A percentile compares a stretch with the other conserved stretches of the same genome.
Conservation (phyloP, 2,797 vertebrate genomes). For the Poeciliopsis paucimaculata region DNA sequence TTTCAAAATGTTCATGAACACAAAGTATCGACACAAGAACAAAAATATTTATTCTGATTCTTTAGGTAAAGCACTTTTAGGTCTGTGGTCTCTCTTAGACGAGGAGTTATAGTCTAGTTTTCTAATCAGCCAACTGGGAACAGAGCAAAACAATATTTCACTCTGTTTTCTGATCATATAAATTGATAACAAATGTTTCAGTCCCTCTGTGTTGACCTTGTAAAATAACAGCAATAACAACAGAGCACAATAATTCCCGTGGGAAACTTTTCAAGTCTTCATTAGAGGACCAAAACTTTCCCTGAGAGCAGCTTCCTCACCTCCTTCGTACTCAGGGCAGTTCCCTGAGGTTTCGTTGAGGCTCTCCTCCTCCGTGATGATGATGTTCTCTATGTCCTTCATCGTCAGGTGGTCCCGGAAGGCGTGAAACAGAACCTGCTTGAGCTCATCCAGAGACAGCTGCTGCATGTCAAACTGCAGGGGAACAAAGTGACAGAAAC, state of each 20-base stretch:
- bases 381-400: conserved; percentile 99
- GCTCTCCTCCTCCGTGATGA: conserved; percentile 98
- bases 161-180: neutral
- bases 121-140: neutral
- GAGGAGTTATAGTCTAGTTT: neutral
- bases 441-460: conserved; percentile 97
- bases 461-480: conserved; percentile 98
- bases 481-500: conserved; percentile 49
- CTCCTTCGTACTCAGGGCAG: conserved; percentile 97
- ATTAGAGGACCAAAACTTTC: conserved; percentile 12
- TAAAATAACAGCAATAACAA: neutral
- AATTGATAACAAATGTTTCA: neutral
- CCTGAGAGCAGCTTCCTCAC: conserved; percentile 62
- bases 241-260: neutral
- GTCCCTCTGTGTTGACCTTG: neutral
- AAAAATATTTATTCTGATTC: neutral
- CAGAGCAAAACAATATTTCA: neutral
- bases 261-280: neutral
- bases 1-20: neutral
- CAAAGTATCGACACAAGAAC: neutral
- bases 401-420: conserved; percentile 98
- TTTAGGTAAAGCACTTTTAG: neutral
- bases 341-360: conserved; percentile 95
- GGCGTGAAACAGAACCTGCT: conserved; percentile 98
- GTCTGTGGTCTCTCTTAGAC: neutral